Evolutionary conservation across 2,888 invertebrate species (phyloP).

Genomic region (Eumerus sabulonum): DNA sequence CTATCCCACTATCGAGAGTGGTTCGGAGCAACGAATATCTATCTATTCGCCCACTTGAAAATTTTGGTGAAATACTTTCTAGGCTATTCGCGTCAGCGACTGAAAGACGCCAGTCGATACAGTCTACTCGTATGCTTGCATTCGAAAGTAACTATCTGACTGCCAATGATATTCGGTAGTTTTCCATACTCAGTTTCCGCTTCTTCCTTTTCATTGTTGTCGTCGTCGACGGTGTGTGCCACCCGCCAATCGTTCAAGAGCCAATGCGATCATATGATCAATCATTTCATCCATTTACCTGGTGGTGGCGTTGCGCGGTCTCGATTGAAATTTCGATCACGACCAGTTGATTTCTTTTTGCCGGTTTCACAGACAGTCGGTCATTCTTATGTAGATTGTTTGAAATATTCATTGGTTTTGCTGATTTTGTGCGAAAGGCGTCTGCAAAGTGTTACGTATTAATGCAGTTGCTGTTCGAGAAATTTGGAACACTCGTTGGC

Average conservation of each 20-base stretch:
- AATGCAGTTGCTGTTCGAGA: conserved; percentile 7
- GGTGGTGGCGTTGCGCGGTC: conserved; percentile 2
- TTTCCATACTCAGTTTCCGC: conserved; percentile 28
- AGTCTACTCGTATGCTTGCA: not conserved
- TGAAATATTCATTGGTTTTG: conserved; percentile 34
- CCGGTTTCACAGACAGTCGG: conserved; percentile 22
- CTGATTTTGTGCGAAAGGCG: conserved; percentile 2
- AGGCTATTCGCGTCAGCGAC: conserved; percentile 20
- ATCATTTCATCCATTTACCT: conserved; percentile 22
- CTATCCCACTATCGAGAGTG: no score
- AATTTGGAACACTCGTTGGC: conserved; percentile 1
- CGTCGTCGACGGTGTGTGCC: no score
- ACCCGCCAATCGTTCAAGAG: conserved; percentile 23
- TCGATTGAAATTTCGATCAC: conserved; percentile 36
- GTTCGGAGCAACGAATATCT: no score
- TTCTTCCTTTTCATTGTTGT: conserved; percentile 20
- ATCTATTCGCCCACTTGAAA: conserved; percentile 2
- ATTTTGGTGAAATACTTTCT: conserved; percentile 47
- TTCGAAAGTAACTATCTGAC: not conserved
- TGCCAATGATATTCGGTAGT: conserved; percentile 24
- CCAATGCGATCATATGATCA: conserved; percentile 37
- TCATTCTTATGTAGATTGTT: conserved; percentile 38
- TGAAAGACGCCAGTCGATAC: conserved; percentile 8
- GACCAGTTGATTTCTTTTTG: conserved; percentile 14
- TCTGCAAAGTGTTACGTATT: conserved; percentile 13